Conservation (phyloP, 2,888 invertebrate genomes). For the Cryptocheilus praepositus region DNA sequence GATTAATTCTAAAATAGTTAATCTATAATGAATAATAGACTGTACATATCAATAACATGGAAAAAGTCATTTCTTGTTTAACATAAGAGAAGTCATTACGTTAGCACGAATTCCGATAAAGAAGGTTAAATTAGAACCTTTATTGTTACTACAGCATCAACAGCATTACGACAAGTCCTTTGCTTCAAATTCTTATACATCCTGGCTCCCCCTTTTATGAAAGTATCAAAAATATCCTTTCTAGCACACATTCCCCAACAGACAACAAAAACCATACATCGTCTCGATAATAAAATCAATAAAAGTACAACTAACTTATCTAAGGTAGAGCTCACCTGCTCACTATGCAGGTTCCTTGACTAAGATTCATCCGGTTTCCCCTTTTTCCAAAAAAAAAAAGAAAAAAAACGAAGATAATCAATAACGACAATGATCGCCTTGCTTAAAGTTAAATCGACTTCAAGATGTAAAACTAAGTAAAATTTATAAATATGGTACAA, state of each 20-base stretch:
- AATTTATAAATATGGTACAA: conserved; percentile 73
- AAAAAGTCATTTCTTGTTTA: conserved; percentile 41
- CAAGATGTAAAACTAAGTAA: conserved; percentile 71
- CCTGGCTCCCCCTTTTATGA: conserved; percentile 74
- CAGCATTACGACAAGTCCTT: conserved; percentile 67
- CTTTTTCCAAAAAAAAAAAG: conserved; percentile 41
- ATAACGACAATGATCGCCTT: conserved; percentile 51
- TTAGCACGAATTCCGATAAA: conserved; percentile 50
- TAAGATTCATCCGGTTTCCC: conserved; percentile 57
- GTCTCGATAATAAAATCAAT: conserved; percentile 68
- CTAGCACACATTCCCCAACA: conserved; percentile 72
- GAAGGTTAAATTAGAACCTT: conserved; percentile 69
- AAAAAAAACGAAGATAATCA: conserved; percentile 25
- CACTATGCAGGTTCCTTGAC: conserved; percentile 56
- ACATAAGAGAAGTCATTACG: conserved; percentile 55
- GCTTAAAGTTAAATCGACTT: conserved; percentile 65
- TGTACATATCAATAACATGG: conserved; percentile 45
- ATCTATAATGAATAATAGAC: conserved; percentile 48
- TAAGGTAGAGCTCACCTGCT: conserved; percentile 63
- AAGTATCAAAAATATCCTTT: conserved; percentile 79
- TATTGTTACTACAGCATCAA: conserved; percentile 68
- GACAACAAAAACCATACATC: conserved; percentile 69
- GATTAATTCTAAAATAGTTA: conserved; percentile 52
- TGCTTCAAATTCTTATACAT: conserved; percentile 66
- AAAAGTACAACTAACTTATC: conserved; percentile 67